phyloP scores from a whole-genome alignment of 2,888 invertebrate species.

The Ophion costatus region DNA sequence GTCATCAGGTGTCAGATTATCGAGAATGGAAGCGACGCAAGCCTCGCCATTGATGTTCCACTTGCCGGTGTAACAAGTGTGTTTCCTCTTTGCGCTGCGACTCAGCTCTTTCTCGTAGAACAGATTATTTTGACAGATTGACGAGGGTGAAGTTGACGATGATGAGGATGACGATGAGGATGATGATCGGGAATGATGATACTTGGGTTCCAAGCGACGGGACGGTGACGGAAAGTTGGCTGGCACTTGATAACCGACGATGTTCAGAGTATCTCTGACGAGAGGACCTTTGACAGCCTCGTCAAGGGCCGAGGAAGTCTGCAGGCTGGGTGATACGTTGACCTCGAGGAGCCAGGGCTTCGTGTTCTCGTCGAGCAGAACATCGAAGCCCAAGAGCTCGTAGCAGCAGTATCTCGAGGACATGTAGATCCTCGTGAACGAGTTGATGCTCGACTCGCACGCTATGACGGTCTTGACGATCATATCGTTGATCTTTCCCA shows the following conservation, averaged over 20 bases:
- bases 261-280: slow-evolving; percentile 94
- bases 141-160: not conserved
- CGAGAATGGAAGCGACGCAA: slow-evolving; percentile 88
- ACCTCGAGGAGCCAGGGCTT: slow-evolving; percentile 99
- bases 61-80: slow-evolving; percentile 70
- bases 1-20: slow-evolving; percentile 94
- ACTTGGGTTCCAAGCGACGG: slow-evolving; percentile 59
- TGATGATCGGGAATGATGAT: not conserved
- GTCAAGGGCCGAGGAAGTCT: slow-evolving; percentile 94
- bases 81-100: slow-evolving; percentile 75
- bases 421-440: slow-evolving; percentile 89
- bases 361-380: slow-evolving; percentile 94
- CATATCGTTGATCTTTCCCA: slow-evolving; percentile 94
- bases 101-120: slow-evolving; percentile 71
- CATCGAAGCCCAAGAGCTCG: slow-evolving; percentile 98
- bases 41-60: slow-evolving; percentile 83
- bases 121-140: slow-evolving; percentile 73
- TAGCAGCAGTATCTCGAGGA: slow-evolving; percentile 94
- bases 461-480: slow-evolving; percentile 97
- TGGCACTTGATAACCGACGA: slow-evolving; percentile 94
- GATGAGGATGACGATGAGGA: slow-evolving; percentile 1
- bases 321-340: slow-evolving; percentile 95
- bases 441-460: slow-evolving; percentile 91
- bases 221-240: slow-evolving; percentile 62
- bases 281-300: slow-evolving; percentile 96